A percentile compares a stretch with the other conserved stretches of the same genome.
These are phyloP conservation scores for Holothuria glaberrima DNA, from an alignment of 35 echinoderm and acorn worm species.

Conservation along the genomic window DNA sequence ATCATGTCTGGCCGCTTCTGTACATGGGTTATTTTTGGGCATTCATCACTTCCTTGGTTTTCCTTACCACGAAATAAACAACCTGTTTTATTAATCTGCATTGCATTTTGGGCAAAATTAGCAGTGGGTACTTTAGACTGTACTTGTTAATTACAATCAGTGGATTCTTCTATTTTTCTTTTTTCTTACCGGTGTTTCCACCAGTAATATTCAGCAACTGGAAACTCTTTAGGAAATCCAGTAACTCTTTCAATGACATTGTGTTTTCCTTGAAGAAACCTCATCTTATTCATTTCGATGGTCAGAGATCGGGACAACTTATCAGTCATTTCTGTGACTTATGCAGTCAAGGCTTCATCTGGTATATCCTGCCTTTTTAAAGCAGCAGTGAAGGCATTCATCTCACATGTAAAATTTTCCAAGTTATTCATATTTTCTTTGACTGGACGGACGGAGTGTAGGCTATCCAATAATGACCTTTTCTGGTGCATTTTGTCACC, in stretches of 20 bases:
- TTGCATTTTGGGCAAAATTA: not conserved
- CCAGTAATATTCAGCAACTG: not conserved
- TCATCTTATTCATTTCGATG: not conserved
- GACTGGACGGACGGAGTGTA: too few species aligned
- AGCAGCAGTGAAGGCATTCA: too few species aligned
- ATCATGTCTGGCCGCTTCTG: not conserved
- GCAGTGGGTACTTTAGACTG: too few species aligned
- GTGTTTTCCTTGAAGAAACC: conserved; percentile 10
- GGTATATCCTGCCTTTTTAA: not conserved
- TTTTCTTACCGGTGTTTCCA: too few species aligned
- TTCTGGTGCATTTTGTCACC: not conserved
- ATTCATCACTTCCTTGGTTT: not conserved
- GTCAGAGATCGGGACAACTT: too few species aligned
- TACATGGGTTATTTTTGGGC: not conserved
- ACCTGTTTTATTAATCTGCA: not conserved
- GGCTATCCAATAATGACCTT: too few species aligned
- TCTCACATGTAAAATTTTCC: not conserved
- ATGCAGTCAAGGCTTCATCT: not conserved
- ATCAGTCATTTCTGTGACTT: conserved; percentile 1
- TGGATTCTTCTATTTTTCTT: not conserved
- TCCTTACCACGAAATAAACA: not conserved
- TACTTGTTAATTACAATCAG: not conserved
- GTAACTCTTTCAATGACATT: not conserved
- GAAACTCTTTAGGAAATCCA: conserved; percentile 18
- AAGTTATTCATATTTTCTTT: not conserved